A percentile compares a stretch with the other conserved stretches of the same genome.
Conservation (phyloP, 2,113 vertebrate genomes). For the human region GRCh38 chr13:54184001-54184500, state of each 20-base stretch:
- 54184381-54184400: conserved; percentile 61
- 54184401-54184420: conserved; percentile 52
- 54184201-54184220: conserved; percentile 53
- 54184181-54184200: conserved; percentile 55
- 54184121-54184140: conserved; percentile 57
- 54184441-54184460: conserved; percentile 66
- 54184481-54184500: conserved; percentile 54
- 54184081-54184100: conserved; percentile 58
- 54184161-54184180: conserved; percentile 35
- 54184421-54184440: conserved; percentile 62
- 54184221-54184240: conserved; percentile 50
- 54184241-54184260: conserved; percentile 47
- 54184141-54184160: conserved; percentile 58
- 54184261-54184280: conserved; percentile 43
- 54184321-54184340: conserved; percentile 60
- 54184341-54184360: conserved; percentile 70
- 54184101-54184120: conserved; percentile 63
- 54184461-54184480: conserved; percentile 53
- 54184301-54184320: conserved; percentile 60
- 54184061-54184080: conserved; percentile 65
- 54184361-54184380: conserved; percentile 61
- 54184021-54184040: conserved; percentile 55
- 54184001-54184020: conserved; percentile 55
- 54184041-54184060: conserved; percentile 65
- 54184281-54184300: conserved; percentile 50